Percentiles rank a stretch among this genome's conserved stretches.
Conservation (phyloP, 2,888 invertebrate genomes). For the Agrochola lychnidis region DNA sequence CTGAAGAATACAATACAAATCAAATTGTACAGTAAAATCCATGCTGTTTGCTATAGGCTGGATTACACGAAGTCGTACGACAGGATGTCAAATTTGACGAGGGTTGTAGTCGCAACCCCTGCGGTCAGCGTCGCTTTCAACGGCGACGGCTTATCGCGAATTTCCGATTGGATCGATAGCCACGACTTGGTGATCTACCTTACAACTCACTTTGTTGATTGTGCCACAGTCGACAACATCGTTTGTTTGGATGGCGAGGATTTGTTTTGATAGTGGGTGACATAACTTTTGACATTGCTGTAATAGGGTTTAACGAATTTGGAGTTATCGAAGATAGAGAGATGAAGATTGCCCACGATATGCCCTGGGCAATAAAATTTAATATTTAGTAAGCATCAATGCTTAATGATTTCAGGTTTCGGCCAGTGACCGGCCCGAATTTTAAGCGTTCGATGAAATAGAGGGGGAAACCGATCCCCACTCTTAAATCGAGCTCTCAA, state of each 20-base stretch:
- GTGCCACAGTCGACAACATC: slow-evolving; percentile 42
- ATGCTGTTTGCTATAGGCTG: slow-evolving; percentile 48
- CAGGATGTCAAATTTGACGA: slow-evolving; percentile 81
- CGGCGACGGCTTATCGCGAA: slow-evolving; percentile 70
- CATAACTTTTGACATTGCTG: slow-evolving; percentile 27
- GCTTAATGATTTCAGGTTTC: neutral
- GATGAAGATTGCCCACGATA: neutral
- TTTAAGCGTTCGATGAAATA: neutral
- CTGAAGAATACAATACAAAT: slow-evolving; percentile 4
- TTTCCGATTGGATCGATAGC: slow-evolving; percentile 74
- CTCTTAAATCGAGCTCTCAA: neutral
- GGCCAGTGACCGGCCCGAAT: neutral
- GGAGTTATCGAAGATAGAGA: neutral
- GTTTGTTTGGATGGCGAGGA: slow-evolving; percentile 42
- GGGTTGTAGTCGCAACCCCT: slow-evolving; percentile 73
- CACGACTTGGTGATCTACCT: slow-evolving; percentile 67
- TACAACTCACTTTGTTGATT: slow-evolving; percentile 58
- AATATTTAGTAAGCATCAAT: neutral
- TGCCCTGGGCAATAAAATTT: neutral
- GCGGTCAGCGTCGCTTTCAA: slow-evolving; percentile 77
- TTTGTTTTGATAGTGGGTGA: neutral
- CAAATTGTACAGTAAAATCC: slow-evolving; percentile 24
- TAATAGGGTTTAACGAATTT: slow-evolving; percentile 37
- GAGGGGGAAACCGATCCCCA: neutral
- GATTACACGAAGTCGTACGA: slow-evolving; percentile 67